These are phyloP conservation scores for Philopotamus ludificatus DNA, from an alignment of 1,140 invertebrate species.

Conservation along the genomic window DNA sequence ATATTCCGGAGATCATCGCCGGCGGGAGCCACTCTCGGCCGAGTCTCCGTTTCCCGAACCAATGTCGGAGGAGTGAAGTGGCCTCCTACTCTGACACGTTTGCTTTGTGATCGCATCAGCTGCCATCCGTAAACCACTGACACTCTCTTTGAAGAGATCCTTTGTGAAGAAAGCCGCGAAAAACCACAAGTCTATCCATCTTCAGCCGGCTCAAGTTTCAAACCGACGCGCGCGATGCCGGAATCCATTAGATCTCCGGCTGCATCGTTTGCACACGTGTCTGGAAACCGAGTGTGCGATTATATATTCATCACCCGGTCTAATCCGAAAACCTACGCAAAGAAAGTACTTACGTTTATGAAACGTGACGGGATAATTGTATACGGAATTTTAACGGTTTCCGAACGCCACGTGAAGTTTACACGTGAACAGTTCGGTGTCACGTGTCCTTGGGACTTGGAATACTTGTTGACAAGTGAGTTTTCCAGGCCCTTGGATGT, in stretches of 20 bases:
- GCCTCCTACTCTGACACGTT: background rate
- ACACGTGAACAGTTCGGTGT: background rate
- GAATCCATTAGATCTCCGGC: no score
- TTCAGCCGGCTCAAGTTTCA: background rate
- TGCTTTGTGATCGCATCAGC: background rate
- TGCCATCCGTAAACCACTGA: background rate
- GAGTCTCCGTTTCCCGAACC: background rate
- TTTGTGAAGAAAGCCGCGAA: background rate
- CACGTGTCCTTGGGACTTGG: background rate
- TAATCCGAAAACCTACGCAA: no score
- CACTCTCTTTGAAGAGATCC: background rate
- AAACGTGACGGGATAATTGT: constrained; percentile 9
- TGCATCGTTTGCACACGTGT: background rate
- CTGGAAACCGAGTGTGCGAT: background rate
- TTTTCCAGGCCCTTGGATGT: background rate
- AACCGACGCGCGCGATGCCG: no score
- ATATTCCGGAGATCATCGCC: no score
- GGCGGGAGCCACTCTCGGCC: no score
- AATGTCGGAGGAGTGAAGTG: background rate
- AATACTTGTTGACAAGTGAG: background rate
- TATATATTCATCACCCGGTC: background rate
- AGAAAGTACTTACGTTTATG: background rate
- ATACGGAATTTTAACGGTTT: background rate
- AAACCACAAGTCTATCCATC: no score
- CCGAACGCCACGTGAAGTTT: background rate